Evolutionary conservation across 2,888 invertebrate genomes (phyloP).

Genomic region (Parnassius apollo): DNA sequence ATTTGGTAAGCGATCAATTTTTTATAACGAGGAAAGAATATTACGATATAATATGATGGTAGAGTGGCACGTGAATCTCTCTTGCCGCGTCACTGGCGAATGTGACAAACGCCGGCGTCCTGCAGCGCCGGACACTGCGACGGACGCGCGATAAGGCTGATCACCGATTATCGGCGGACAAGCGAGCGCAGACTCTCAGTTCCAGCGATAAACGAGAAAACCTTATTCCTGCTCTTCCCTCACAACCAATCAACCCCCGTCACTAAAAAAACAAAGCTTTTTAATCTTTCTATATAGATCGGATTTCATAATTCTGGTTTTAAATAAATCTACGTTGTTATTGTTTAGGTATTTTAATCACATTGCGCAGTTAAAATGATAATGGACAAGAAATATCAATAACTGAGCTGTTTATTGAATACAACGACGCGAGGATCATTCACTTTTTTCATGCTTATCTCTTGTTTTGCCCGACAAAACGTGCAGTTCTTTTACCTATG

Average conservation of each 20-base stretch:
- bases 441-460: conserved; percentile 61
- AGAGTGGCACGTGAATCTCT: conserved; percentile 49
- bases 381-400: conserved; percentile 58
- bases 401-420: conserved; percentile 62
- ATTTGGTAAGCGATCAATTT: neutral
- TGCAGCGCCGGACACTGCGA: conserved; percentile 59
- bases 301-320: conserved; percentile 1
- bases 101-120: conserved; percentile 39
- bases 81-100: conserved; percentile 58
- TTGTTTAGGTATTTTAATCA: conserved; percentile 38
- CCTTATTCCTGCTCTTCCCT: neutral
- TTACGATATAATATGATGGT: neutral
- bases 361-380: conserved; percentile 47
- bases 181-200: conserved; percentile 4
- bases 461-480: conserved; percentile 57
- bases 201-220: neutral
- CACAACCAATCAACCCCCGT: neutral
- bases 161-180: conserved; percentile 63
- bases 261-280: neutral
- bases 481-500: conserved; percentile 70
- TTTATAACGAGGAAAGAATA: no score
- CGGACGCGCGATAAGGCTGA: conserved; percentile 72
- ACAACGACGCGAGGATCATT: conserved; percentile 57
- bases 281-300: neutral
- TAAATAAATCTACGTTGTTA: conserved; percentile 34